Conservation (phyloP, 1,140 invertebrate species). For the Sycobia sp. region DNA sequence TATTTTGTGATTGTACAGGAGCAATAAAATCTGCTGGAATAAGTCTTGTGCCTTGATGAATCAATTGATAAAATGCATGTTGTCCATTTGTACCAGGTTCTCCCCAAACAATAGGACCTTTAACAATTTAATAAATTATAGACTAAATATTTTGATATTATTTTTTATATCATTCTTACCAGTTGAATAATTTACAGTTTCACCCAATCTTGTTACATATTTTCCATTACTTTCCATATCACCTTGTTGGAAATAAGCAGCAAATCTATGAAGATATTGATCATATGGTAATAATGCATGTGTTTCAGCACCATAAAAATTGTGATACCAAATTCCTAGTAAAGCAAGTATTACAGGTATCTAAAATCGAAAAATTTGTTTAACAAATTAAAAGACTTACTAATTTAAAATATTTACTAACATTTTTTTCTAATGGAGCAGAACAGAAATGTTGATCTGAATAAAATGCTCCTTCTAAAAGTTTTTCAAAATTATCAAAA, state of each 20-base stretch:
- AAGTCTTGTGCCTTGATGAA: constrained; percentile 87
- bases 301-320: constrained; percentile 94
- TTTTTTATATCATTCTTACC: constrained; percentile 61
- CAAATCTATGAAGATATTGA: constrained; percentile 97
- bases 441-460: constrained; percentile 94
- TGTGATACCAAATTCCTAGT: constrained; percentile 95
- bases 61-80: constrained; percentile 96
- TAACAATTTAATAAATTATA: constrained; percentile 32
- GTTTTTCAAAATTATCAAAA: constrained; percentile 93
- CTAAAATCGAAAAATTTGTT: constrained; percentile 61
- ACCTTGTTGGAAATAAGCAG: constrained; percentile 99
- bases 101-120: constrained; percentile 74
- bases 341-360: constrained; percentile 92
- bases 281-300: constrained; percentile 97
- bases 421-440: constrained; percentile 92
- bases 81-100: constrained; percentile 99
- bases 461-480: constrained; percentile 88
- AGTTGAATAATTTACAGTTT: constrained; percentile 79
- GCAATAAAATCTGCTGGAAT: constrained; percentile 98
- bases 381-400: constrained; percentile 2
- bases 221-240: constrained; percentile 99
- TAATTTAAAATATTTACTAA: constrained; percentile 62
- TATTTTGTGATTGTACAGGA: constrained; percentile 91
- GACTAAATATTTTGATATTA: constrained; percentile 6
- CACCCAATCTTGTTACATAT: constrained; percentile 82